Conservation (phyloP, 2,113 vertebrate genomes). For the Ameiurus melas region DNA sequence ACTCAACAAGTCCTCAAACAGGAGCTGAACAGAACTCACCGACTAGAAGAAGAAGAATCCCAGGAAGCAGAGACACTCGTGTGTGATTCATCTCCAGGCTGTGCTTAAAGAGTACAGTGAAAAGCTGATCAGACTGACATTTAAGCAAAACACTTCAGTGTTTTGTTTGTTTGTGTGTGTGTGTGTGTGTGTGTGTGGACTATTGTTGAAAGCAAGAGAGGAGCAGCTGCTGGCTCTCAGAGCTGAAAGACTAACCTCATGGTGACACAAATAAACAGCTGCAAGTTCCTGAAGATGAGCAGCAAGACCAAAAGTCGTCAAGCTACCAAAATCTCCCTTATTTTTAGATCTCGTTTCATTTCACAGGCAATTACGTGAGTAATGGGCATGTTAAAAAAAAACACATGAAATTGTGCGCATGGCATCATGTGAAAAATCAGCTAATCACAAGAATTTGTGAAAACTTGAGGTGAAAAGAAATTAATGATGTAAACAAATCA, state of each 20-base stretch:
- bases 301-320: not conserved
- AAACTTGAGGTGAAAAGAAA: not conserved
- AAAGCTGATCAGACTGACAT: not conserved
- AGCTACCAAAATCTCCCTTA: not conserved
- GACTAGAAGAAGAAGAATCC: slow-evolving; percentile 16
- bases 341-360: not conserved
- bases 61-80: not conserved
- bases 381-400: not conserved
- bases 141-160: not conserved
- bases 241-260: not conserved
- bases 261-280: slow-evolving; percentile 14
- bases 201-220: not conserved
- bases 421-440: not conserved
- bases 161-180: not conserved
- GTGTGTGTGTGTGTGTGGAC: not conserved
- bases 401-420: not conserved
- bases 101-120: not conserved
- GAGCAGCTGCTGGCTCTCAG: slow-evolving; percentile 30
- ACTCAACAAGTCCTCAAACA: not conserved
- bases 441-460: no score
- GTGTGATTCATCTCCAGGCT: slow-evolving; percentile 25
- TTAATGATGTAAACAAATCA: not conserved
- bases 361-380: not conserved
- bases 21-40: slow-evolving; percentile 1
- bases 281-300: slow-evolving; percentile 12